Conservation (phyloP, 2,113 vertebrate species). For the Zonotrichia leucophrys region DNA sequence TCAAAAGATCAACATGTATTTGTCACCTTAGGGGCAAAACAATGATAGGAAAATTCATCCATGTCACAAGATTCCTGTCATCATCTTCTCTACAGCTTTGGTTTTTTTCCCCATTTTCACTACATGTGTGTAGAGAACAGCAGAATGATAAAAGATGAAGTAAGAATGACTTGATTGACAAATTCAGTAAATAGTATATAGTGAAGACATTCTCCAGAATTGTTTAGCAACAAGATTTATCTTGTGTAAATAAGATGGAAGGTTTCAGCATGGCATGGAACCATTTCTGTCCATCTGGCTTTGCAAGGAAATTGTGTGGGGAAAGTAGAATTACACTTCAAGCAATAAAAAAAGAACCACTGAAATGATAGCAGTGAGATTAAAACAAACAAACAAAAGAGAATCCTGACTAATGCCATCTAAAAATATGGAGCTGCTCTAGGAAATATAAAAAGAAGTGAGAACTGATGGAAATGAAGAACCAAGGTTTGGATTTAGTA, state of each 20-base stretch:
- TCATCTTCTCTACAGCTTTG: not conserved
- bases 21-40: not conserved
- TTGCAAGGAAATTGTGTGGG: not conserved
- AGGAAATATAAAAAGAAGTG: constrained; percentile 7
- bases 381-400: constrained; percentile 37
- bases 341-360: not conserved
- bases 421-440: not conserved
- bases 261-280: not conserved
- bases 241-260: not conserved
- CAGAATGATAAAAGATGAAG: not conserved
- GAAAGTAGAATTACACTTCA: not conserved
- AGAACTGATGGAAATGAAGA: constrained; percentile 18
- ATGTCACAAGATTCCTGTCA: not conserved
- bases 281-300: not conserved
- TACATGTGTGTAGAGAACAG: not conserved
- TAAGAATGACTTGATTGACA: not conserved
- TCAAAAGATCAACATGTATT: not conserved
- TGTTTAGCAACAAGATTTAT: not conserved
- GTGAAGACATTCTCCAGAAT: not conserved
- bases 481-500: constrained; percentile 28
- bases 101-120: not conserved
- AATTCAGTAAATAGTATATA: not conserved
- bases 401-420: not conserved
- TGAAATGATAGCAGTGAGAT: not conserved
- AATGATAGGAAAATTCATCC: not conserved